Conservation (phyloP, 2,113 vertebrate genomes). For the Amphilophus citrinellus region DNA sequence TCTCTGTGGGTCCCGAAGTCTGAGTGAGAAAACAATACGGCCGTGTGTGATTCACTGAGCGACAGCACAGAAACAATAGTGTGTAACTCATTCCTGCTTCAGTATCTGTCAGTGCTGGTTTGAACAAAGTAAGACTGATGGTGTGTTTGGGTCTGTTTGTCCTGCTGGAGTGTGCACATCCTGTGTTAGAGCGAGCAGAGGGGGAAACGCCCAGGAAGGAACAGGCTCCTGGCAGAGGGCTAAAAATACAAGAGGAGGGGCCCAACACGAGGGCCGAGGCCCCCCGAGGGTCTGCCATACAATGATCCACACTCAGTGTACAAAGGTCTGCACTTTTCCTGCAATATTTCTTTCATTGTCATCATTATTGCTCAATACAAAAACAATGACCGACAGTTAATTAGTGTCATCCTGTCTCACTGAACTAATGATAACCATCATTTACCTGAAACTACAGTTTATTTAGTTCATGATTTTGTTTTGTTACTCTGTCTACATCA, state of each 20-base stretch:
- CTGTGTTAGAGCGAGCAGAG: conserved; percentile 42
- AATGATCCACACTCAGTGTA: not conserved
- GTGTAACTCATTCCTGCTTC: conserved; percentile 16
- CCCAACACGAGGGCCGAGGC: not conserved
- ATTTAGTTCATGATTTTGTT: not conserved
- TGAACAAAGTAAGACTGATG: conserved; percentile 16
- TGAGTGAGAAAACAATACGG: conserved; percentile 25
- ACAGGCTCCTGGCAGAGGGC: conserved; percentile 33
- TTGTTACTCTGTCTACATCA: too few species aligned
- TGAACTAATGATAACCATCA: not conserved
- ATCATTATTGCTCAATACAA: not conserved
- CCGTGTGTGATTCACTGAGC: conserved; percentile 47
- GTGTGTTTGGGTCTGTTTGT: conserved; percentile 38
- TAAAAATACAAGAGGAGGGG: conserved; percentile 60
- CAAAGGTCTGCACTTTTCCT: not conserved
- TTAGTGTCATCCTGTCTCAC: not conserved
- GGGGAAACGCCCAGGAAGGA: conserved; percentile 65
- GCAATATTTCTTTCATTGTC: not conserved
- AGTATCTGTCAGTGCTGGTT: not conserved
- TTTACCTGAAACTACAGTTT: not conserved
- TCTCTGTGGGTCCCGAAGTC: not conserved
- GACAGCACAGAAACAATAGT: conserved; percentile 46
- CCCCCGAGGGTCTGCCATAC: not conserved
- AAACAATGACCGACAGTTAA: not conserved
- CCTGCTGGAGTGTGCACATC: conserved; percentile 44